Conservation (phyloP, 2,113 vertebrate species). For the Heterocephalus glaber region DNA sequence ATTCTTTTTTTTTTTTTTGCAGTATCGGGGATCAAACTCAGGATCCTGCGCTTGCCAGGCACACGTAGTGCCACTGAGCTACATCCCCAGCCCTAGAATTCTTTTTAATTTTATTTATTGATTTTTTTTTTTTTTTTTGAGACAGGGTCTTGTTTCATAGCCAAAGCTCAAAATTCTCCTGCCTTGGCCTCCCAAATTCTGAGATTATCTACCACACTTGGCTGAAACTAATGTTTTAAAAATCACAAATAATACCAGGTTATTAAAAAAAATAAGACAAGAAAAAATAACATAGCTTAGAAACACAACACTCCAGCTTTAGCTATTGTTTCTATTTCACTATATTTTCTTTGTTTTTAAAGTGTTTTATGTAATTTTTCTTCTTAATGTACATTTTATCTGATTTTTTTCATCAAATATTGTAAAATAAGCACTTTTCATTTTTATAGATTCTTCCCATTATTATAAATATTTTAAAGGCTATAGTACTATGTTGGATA, state of each 20-base stretch:
- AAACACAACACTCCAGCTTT: not conserved
- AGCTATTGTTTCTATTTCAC: not conserved
- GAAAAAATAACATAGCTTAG: not conserved
- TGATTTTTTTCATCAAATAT: not conserved
- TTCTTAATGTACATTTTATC: not conserved
- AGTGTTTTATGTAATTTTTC: not conserved
- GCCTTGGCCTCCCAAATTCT: not conserved
- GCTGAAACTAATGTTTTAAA: not conserved
- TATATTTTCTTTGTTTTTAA: not conserved
- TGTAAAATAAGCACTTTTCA: not conserved
- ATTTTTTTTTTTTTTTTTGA: not conserved
- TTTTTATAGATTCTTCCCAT: too few relatives aligned
- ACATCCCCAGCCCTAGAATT: too few relatives aligned
- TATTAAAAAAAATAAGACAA: constrained; percentile 39
- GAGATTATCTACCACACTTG: not conserved
- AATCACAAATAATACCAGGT: not conserved
- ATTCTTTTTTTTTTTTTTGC: not conserved
- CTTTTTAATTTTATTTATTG: not conserved
- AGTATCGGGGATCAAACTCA: too few relatives aligned
- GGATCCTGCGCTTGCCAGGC: too few relatives aligned
- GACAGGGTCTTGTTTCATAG: not conserved
- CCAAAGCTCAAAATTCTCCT: not conserved
- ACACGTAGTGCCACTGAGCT: too few relatives aligned
- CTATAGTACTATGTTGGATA: not conserved
- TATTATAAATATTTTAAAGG: not conserved